These are phyloP conservation scores for Idaea dimidiata DNA, from an alignment of 2,888 invertebrate genomes.

Conservation along the genomic window DNA sequence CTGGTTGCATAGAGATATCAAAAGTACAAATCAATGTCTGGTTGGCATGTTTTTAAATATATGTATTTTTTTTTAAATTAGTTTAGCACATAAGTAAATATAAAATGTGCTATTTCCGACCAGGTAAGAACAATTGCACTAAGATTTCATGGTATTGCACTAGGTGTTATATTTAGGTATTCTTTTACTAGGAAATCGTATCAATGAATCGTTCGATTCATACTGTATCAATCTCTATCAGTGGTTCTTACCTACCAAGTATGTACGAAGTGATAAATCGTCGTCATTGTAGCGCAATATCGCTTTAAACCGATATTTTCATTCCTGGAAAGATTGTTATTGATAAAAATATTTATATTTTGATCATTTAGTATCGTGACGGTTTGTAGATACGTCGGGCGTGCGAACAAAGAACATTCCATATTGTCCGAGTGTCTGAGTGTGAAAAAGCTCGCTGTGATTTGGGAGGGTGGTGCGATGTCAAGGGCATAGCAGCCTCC, in stretches of 20 bases:
- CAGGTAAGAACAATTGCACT: not conserved
- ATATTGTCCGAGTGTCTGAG: constrained; percentile 1
- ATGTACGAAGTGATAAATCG: not conserved
- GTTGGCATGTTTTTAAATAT: no score
- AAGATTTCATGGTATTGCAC: not conserved
- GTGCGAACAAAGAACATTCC: constrained; percentile 1
- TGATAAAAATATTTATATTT: constrained; percentile 2
- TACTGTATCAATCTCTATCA: not conserved
- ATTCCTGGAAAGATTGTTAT: not conserved
- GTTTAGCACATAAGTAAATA: no score
- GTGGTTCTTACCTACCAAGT: not conserved
- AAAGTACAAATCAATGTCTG: no score
- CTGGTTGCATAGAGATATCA: no score
- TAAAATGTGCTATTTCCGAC: not conserved
- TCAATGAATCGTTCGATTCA: not conserved
- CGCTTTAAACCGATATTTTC: not conserved
- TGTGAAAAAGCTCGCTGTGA: constrained; percentile 19
- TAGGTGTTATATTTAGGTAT: not conserved
- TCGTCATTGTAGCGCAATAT: not conserved
- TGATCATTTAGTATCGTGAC: not conserved
- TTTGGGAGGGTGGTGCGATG: constrained; percentile 20
- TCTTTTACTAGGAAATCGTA: not conserved
- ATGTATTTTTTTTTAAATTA: no score
- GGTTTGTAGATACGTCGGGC: not conserved
- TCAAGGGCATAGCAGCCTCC: constrained; percentile 71